A percentile compares a stretch with the other conserved stretches of the same genome.
phyloP scores from a whole-genome alignment of 2,113 vertebrate genomes.

The Theropithecus gelada region DNA sequence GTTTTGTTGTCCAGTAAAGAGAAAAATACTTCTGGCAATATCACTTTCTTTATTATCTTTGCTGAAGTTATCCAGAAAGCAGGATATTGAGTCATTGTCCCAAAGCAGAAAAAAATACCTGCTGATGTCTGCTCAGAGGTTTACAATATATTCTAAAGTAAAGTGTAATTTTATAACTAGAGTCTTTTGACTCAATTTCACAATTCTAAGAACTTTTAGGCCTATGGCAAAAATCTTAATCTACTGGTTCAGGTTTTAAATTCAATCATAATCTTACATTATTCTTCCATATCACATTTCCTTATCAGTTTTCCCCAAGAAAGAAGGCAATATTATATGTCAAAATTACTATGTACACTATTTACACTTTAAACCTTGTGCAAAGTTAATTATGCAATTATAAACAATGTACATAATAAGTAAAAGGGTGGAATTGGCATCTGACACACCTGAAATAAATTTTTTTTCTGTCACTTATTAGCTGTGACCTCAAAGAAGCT shows the following conservation, averaged over 20 bases:
- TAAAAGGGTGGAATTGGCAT: neutral
- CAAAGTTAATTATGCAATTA: conserved; percentile 36
- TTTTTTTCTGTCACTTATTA: neutral
- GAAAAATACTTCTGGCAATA: conserved; percentile 50
- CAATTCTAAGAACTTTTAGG: conserved; percentile 47
- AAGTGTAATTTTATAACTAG: conserved; percentile 61
- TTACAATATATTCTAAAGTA: conserved; percentile 60
- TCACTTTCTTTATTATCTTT: conserved; percentile 58
- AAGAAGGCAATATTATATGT: conserved; percentile 29
- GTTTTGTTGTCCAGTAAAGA: conserved; percentile 58
- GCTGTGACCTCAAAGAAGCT: conserved; percentile 6
- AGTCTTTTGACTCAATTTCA: conserved; percentile 59
- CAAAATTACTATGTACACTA: conserved; percentile 5
- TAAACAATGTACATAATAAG: neutral
- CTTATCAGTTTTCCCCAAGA: conserved; percentile 43
- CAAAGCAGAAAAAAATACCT: conserved; percentile 37
- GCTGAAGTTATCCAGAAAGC: conserved; percentile 43
- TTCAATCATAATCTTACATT: conserved; percentile 51
- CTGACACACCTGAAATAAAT: neutral
- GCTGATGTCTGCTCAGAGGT: neutral
- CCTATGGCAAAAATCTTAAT: conserved; percentile 59
- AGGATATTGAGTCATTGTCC: conserved; percentile 58
- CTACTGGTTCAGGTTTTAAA: conserved; percentile 51
- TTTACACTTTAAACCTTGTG: neutral
- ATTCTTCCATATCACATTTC: conserved; percentile 32